A percentile compares a stretch with the other conserved stretches of the same genome.
Evolutionary conservation across 2,888 invertebrate species (phyloP).

Genomic region (Sphinx pinastri): DNA sequence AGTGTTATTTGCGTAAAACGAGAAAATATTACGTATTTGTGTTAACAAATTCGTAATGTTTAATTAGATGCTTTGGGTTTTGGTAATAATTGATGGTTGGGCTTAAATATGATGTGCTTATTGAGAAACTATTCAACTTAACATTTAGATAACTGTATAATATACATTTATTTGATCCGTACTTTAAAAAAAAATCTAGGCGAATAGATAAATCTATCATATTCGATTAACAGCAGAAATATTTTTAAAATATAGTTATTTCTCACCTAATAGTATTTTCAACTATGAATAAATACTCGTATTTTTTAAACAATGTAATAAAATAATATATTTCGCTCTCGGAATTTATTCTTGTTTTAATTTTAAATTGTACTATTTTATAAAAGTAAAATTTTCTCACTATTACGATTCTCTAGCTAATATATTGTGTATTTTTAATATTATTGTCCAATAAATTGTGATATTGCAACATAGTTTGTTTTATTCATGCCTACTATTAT

Average conservation of each 20-base stretch:
- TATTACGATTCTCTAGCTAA: constrained; percentile 23
- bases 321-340: constrained; percentile 36
- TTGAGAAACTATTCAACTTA: background rate
- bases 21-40: background rate
- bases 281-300: constrained; percentile 17
- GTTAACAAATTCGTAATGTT: no score
- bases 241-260: background rate
- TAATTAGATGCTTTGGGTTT: background rate
- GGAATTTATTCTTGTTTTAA: constrained; percentile 38
- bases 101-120: background rate
- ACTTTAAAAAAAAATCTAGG: background rate
- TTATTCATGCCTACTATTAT: constrained; percentile 27
- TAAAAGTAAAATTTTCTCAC: constrained; percentile 2
- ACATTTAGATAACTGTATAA: background rate
- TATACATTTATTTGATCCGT: background rate
- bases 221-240: background rate
- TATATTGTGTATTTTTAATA: constrained; percentile 45
- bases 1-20: background rate
- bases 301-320: constrained; percentile 28
- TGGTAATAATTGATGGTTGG: background rate
- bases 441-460: constrained; percentile 81
- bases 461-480: constrained; percentile 56
- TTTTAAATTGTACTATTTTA: constrained; percentile 4
- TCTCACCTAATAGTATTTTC: constrained; percentile 5
- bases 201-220: background rate